Evolutionary conservation across 2,113 vertebrate species (phyloP), one percentile per base, ranked within the genome.

Genomic region (Eurypyga helias): DNA sequence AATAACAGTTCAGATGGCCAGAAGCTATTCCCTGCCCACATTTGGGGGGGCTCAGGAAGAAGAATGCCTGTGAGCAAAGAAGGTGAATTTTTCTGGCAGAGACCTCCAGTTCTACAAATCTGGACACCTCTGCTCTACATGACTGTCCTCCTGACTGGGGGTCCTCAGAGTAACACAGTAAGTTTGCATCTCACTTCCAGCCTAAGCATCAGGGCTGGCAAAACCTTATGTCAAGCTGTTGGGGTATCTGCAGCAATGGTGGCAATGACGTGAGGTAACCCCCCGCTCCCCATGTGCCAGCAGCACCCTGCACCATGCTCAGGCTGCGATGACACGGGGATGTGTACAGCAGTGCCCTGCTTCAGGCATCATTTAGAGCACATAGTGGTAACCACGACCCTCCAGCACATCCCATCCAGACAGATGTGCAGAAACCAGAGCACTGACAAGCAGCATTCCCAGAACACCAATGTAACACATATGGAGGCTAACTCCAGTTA

Each of bases 281-380:
- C 10, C 73, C 13, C 49, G 36, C 25, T 69, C 18, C 24, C 29
- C 2, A 2, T 18, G 61, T 33, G 17, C n/a, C 5, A 12, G 31
- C 38, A 77, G 66, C 64, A 54, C 24, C 24, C 20, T 8, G 9
- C 2, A 2, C 38, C 0, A 0, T 0, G 1, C 43, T 38, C 34
- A 20, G 46, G 23, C 67, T 89, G 49, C 0, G 0, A n/a, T 23
- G 57, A 15, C 11, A 23, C n/a, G 7, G 67, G 60, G 36, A 25
- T 17, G 23, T 0, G 6, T 11, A 36, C 3, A 7, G 65, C 25
- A 1, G 1, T 12, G 28, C 49, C 17, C 29, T 5, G 1, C 60
- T n/a, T 61, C 49, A 36, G 72, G 55, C 41, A 20, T 3, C 6
- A 51, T 34, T 71, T 28, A 0, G 0, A 89, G 64, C 20, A 38